Evolutionary conservation across 1,140 invertebrate genomes (phyloP).

Genomic region (Drosophila willistoni): DNA sequence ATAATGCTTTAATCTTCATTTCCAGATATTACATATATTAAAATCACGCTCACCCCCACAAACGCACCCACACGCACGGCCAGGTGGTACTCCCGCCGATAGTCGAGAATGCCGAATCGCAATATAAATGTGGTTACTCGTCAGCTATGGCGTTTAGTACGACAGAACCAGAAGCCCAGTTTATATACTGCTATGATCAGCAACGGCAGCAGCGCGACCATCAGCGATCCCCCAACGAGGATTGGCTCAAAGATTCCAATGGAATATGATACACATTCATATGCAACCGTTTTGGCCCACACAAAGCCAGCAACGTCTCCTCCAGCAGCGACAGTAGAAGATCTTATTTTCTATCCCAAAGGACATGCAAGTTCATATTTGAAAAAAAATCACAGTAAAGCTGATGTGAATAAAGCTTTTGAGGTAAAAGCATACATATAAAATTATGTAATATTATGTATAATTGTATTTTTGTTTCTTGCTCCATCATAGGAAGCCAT

Average conservation of each 20-base stretch:
- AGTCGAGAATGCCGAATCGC: not conserved
- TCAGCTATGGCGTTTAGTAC: constrained; percentile 25
- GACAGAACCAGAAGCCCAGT: constrained; percentile 8
- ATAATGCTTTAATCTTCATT: not conserved
- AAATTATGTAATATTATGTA: too few relatives aligned
- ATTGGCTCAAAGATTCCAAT: not conserved
- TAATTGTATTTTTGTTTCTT: not conserved
- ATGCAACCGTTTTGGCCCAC: not conserved
- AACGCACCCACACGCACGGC: not conserved
- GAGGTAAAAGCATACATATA: constrained; percentile 18
- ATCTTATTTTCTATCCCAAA: constrained; percentile 49
- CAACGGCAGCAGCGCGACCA: constrained; percentile 12
- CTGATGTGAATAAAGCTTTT: constrained; percentile 23
- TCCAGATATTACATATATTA: not conserved
- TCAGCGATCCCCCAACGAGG: not conserved
- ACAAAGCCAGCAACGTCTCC: not conserved
- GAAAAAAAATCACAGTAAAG: not conserved
- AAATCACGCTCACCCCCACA: not conserved
- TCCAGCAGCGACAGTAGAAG: constrained; percentile 16
- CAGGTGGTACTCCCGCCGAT: not conserved
- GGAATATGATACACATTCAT: not conserved
- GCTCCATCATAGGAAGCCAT: constrained; percentile 86
- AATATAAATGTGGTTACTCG: constrained; percentile 37
- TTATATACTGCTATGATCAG: not conserved
- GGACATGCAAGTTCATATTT: not conserved